Evolutionary conservation across 2,888 invertebrate genomes (phyloP).

Genomic region (Plebejus melissa): DNA sequence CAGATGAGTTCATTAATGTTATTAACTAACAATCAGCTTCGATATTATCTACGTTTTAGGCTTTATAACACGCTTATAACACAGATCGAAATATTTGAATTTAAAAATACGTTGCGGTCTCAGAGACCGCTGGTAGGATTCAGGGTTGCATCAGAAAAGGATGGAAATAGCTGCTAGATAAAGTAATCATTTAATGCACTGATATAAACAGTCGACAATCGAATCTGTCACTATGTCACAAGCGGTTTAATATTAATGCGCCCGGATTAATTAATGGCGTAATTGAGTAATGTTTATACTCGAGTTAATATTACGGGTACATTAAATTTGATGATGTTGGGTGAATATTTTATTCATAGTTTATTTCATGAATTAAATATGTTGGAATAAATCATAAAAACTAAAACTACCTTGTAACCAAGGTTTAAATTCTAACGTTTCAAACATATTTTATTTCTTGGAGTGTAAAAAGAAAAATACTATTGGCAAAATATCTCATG

Average conservation of each 20-base stretch:
- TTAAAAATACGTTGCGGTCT: too few relatives aligned
- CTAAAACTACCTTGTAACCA: too few relatives aligned
- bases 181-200: neutral
- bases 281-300: slow-evolving; percentile 32
- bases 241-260: slow-evolving; percentile 36
- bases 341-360: neutral
- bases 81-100: too few relatives aligned
- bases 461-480: too few relatives aligned
- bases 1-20: slow-evolving; percentile 4
- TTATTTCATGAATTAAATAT: neutral
- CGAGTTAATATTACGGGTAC: slow-evolving; percentile 16
- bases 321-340: slow-evolving; percentile 1
- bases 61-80: neutral
- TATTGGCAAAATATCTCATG: too few relatives aligned
- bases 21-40: neutral
- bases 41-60: neutral
- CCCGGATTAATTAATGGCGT: slow-evolving; percentile 34
- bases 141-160: neutral
- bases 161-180: neutral
- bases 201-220: slow-evolving; percentile 27
- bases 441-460: too few relatives aligned
- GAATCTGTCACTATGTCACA: slow-evolving; percentile 27
- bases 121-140: too few relatives aligned
- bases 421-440: too few relatives aligned
- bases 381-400: neutral